Percentiles rank a stretch among this genome's conserved stretches.
Conservation (phyloP, 2,888 invertebrate species). For the Himalopsyche tibetana region DNA sequence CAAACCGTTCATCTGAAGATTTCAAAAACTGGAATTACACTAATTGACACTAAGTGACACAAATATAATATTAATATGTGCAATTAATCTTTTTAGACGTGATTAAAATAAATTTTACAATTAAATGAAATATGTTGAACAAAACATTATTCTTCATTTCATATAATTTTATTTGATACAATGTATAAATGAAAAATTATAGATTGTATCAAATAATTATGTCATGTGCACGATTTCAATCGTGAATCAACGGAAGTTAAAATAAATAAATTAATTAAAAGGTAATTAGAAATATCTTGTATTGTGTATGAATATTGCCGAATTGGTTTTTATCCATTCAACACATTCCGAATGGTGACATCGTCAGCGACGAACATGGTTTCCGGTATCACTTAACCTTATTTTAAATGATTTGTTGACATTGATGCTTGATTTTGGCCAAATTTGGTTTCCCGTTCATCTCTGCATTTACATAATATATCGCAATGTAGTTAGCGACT, state of each 20-base stretch:
- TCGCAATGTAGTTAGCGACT: too few species aligned
- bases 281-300: not conserved
- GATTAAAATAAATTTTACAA: too few species aligned
- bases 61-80: too few species aligned
- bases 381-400: constrained; percentile 7
- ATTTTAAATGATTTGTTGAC: not conserved
- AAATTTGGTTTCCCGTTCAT: not conserved
- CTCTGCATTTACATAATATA: not conserved
- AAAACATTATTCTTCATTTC: too few species aligned
- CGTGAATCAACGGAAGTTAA: not conserved
- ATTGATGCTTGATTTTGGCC: not conserved
- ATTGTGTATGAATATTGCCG: not conserved
- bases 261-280: not conserved
- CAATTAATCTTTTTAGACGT: too few species aligned
- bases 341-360: not conserved
- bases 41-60: too few species aligned
- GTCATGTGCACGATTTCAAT: not conserved
- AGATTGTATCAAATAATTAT: too few species aligned
- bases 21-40: too few species aligned
- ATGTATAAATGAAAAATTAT: too few species aligned
- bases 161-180: too few species aligned
- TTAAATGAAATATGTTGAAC: too few species aligned
- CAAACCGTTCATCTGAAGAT: too few species aligned
- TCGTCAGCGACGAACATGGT: not conserved
- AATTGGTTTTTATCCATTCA: not conserved